Conservation (phyloP, 2,888 invertebrate genomes). For the Podotricha telesiphe region DNA sequence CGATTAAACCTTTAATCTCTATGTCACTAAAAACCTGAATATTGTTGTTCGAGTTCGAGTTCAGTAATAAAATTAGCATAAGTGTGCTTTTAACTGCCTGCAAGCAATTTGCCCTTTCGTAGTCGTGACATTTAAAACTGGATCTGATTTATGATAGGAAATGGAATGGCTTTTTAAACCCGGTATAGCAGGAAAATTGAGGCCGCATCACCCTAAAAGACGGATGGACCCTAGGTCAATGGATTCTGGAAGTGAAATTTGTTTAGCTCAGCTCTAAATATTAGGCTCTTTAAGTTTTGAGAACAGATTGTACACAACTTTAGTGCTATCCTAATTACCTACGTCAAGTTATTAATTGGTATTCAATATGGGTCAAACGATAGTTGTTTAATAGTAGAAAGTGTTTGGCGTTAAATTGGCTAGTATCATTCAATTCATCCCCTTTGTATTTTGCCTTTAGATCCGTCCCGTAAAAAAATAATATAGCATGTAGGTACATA, state of each 20-base stretch:
- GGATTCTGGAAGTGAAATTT: slow-evolving; percentile 1
- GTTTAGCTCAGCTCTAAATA: slow-evolving; percentile 6
- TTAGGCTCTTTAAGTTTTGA: background rate
- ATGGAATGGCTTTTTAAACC: slow-evolving; percentile 37
- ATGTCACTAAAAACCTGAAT: slow-evolving; percentile 29
- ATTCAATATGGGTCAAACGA: background rate
- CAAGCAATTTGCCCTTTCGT: slow-evolving; percentile 38
- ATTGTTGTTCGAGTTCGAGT: slow-evolving; percentile 33
- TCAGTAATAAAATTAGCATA: slow-evolving; percentile 43
- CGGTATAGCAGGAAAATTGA: slow-evolving; percentile 23
- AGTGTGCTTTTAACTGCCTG: slow-evolving; percentile 41
- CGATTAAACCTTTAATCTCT: slow-evolving; percentile 16
- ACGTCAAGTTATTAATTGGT: background rate
- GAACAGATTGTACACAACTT: slow-evolving; percentile 4
- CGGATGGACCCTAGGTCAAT: slow-evolving; percentile 9
- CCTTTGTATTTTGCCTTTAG: too few relatives aligned
- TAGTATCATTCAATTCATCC: too few relatives aligned
- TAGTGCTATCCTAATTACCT: background rate
- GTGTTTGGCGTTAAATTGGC: background rate
- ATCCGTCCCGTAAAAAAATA: too few relatives aligned
- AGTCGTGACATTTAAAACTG: slow-evolving; percentile 30
- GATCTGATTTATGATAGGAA: slow-evolving; percentile 29
- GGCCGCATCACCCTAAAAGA: slow-evolving; percentile 18
- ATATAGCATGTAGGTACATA: too few relatives aligned
- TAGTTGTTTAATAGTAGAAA: background rate